Evolutionary conservation across 2,888 invertebrate genomes (phyloP).

Genomic region (Heteromurus nitidus): DNA sequence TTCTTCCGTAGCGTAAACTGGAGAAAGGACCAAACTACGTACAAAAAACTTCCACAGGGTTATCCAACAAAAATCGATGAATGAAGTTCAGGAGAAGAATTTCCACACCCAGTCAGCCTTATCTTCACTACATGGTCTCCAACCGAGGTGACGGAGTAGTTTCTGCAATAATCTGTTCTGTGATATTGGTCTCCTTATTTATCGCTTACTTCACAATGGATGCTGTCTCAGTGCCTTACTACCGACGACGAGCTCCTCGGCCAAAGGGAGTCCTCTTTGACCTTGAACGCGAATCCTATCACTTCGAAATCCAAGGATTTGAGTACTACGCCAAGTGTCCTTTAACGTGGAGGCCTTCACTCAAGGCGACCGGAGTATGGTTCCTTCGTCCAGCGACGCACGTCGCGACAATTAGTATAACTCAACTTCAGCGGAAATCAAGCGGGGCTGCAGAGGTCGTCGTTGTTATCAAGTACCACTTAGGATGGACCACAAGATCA

Average conservation of each 20-base stretch:
- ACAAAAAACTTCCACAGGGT: too few relatives aligned
- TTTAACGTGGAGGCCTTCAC: conserved; percentile 42
- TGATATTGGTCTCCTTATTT: conserved; percentile 50
- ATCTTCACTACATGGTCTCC: conserved; percentile 47
- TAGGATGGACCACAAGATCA: conserved; percentile 62
- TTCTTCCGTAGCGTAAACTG: too few relatives aligned
- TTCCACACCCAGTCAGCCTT: background rate
- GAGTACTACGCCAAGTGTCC: conserved; percentile 63
- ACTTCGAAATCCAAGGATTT: conserved; percentile 61
- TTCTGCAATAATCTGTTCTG: conserved; percentile 55
- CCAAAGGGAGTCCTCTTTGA: conserved; percentile 45
- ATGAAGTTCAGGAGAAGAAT: background rate
- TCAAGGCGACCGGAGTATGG: conserved; percentile 49
- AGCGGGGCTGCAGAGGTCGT: conserved; percentile 60
- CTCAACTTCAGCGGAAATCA: conserved; percentile 36
- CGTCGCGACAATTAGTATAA: conserved; percentile 49
- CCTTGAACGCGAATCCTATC: conserved; percentile 53
- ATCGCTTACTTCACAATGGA: conserved; percentile 53
- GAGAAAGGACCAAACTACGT: background rate
- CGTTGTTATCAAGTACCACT: conserved; percentile 69
- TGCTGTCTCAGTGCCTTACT: conserved; percentile 51
- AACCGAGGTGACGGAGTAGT: conserved; percentile 47
- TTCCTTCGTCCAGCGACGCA: conserved; percentile 37
- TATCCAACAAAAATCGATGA: background rate
- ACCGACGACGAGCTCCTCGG: conserved; percentile 23